Conservation (phyloP, 2,797 vertebrate genomes). For the Brotula barbata region DNA sequence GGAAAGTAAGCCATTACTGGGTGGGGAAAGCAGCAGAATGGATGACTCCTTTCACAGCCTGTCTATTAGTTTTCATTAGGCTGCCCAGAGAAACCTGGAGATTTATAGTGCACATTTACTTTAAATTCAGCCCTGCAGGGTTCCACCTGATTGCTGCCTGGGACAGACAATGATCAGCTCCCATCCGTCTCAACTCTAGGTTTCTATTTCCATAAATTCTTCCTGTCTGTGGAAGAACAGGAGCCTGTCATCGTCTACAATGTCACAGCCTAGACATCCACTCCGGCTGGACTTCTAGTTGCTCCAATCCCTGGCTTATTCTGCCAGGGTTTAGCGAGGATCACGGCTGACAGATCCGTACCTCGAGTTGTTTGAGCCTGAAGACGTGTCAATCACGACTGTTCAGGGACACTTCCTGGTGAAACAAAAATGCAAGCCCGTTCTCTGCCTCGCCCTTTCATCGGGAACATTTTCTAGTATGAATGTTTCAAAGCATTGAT, state of each 20-base stretch:
- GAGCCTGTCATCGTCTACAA: slow-evolving; percentile 64
- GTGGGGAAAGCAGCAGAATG: slow-evolving; percentile 72
- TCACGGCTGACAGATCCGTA: slow-evolving; percentile 65
- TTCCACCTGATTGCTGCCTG: slow-evolving; percentile 75
- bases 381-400: slow-evolving; percentile 59
- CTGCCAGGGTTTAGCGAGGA: slow-evolving; percentile 58
- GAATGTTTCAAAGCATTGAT: slow-evolving; percentile 48
- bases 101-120: slow-evolving; percentile 81
- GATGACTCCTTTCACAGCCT: slow-evolving; percentile 73
- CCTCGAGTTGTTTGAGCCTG: slow-evolving; percentile 60
- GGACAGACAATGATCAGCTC: slow-evolving; percentile 76
- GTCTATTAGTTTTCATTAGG: slow-evolving; percentile 84
- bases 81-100: slow-evolving; percentile 68
- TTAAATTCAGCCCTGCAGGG: slow-evolving; percentile 77
- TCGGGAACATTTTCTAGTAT: slow-evolving; percentile 24
- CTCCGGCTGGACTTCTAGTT: slow-evolving; percentile 63
- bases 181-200: slow-evolving; percentile 66
- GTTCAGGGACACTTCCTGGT: slow-evolving; percentile 45
- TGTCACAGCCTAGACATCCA: slow-evolving; percentile 69
- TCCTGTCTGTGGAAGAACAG: slow-evolving; percentile 59
- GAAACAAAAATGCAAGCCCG: slow-evolving; percentile 47
- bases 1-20: slow-evolving; percentile 64
- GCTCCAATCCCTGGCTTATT: slow-evolving; percentile 58
- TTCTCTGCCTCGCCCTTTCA: slow-evolving; percentile 7
- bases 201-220: slow-evolving; percentile 77